These are phyloP conservation scores for Panthera uncia DNA, from an alignment of 2,113 vertebrate species.

Conservation along the genomic window DNA sequence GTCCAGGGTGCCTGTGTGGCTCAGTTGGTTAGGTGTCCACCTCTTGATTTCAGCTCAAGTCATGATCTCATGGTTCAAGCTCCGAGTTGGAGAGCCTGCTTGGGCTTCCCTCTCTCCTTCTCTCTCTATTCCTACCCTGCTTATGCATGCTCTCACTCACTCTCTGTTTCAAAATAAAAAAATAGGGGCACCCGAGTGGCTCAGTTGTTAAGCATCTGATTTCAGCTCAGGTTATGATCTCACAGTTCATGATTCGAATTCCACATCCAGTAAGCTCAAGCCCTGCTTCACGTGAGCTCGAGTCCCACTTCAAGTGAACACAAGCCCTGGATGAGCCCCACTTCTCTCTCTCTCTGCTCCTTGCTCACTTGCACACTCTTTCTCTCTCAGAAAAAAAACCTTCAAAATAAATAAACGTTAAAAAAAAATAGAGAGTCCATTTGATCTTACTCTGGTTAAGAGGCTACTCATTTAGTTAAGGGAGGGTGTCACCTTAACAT, in stretches of 20 bases:
- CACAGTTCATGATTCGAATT: too few relatives aligned
- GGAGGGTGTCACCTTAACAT: not conserved
- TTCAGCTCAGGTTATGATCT: too few relatives aligned
- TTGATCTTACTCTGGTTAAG: not conserved
- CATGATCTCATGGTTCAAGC: not conserved
- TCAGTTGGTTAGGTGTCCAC: not conserved
- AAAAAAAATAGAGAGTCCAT: not conserved
- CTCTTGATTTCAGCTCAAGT: not conserved
- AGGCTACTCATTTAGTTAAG: not conserved
- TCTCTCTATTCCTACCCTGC: not conserved
- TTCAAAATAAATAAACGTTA: not conserved
- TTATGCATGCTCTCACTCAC: not conserved
- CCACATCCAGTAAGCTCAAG: too few relatives aligned
- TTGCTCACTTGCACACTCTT: not conserved
- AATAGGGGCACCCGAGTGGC: not conserved
- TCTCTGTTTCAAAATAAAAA: not conserved
- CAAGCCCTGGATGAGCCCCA: too few relatives aligned
- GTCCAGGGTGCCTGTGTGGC: not conserved
- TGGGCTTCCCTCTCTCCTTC: not conserved
- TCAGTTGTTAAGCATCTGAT: too few relatives aligned
- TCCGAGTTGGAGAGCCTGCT: not conserved
- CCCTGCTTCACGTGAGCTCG: too few relatives aligned
- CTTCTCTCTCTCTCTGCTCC: not conserved
- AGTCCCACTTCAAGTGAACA: too few relatives aligned
- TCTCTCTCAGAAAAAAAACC: not conserved